Evolutionary conservation across 64 coral and sea anemone genomes (phyloP).

Genomic region (Montipora efflorescens): DNA sequence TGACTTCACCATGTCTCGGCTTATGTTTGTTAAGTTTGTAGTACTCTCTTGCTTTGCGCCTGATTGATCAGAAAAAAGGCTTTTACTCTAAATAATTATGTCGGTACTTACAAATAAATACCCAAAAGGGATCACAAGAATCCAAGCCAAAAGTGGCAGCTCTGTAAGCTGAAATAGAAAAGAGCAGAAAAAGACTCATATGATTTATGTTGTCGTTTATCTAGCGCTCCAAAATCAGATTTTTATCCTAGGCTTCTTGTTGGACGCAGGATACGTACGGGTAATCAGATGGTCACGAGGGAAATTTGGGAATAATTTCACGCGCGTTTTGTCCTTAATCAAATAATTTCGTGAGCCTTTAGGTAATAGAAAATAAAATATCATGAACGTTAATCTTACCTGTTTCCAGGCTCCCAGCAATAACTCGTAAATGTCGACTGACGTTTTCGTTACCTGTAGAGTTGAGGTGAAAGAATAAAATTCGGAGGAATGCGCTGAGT

Average conservation of each 20-base stretch:
- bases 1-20: no score
- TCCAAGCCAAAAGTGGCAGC: neutral
- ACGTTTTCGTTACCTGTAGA: neutral
- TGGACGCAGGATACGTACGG: neutral
- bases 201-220: neutral
- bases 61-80: no score
- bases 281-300: neutral
- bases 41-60: no score
- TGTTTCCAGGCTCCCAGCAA: no score
- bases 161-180: neutral
- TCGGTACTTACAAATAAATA: constrained; percentile 4
- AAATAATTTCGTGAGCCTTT: neutral
- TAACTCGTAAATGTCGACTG: no score
- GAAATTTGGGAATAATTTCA: no score
- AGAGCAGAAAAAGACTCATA: neutral
- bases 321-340: no score
- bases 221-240: no score
- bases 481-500: no score
- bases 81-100: neutral
- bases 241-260: no score
- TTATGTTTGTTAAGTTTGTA: no score
- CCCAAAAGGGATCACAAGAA: neutral
- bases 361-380: neutral
- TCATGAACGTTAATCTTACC: no score
- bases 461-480: neutral